Evolutionary conservation across 2,888 invertebrate species (phyloP), one percentile per base, ranked within the genome.

Genomic region (Dromius quadrimaculatus): DNA sequence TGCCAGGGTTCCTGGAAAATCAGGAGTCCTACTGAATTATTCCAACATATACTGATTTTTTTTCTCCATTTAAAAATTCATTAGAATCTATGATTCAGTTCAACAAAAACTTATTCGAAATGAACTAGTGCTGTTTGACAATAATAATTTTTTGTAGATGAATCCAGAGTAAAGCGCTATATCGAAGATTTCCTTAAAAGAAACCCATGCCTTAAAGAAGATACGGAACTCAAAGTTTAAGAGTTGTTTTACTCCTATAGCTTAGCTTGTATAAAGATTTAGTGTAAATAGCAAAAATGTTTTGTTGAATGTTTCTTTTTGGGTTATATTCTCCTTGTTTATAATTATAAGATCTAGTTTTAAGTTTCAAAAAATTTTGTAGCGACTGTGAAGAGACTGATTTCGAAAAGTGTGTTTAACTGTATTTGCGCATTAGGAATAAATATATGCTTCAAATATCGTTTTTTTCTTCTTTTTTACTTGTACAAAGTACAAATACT

Each of bases 91-190:
- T n/a, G n/a, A n/a, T n/a, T n/a, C n/a, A n/a, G n/a, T n/a, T n/a
- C n/a, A n/a, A n/a, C n/a, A n/a, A n/a, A n/a, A n/a, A n/a, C n/a
- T n/a, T n/a, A n/a, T n/a, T n/a, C n/a, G n/a, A n/a, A n/a, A n/a
- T n/a, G n/a, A n/a, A n/a, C n/a, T n/a, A n/a, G n/a, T 8, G 6
- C 34, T 9, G 34, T 8, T 8, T 11, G n/a, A n/a, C n/a, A n/a
- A n/a, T n/a, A n/a, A n/a, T n/a, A n/a, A n/a, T 45, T 15, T 13
- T 45, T 87, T 85, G 71, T 85, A 90, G 90, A 88, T 81, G 87
- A 88, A 80, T 84, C 84, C 38, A 87, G 87, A 72, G 88, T 89
- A 72, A 85, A 87, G 75, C 79, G 86, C 75, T 84, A 87, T 75
- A 83, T 89, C 34, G 85, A 85, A 75, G 86, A 85, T 77, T 85